phyloP scores from a whole-genome alignment of 1,140 invertebrate genomes.

The Harpegnathos saltator region DNA sequence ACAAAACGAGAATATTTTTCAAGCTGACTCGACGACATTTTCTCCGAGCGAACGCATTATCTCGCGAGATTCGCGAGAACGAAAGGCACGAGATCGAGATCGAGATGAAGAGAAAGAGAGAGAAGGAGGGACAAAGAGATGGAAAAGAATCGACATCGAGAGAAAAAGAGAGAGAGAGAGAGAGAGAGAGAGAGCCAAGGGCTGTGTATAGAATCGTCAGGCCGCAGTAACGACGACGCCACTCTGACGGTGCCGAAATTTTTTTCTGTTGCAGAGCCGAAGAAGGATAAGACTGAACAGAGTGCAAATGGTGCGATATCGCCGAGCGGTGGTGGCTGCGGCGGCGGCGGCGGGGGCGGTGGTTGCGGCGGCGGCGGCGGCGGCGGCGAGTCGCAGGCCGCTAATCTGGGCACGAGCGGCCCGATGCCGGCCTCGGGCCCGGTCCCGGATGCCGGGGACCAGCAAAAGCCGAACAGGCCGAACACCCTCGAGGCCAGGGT shows the following conservation, averaged over 20 bases:
- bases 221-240: constrained; percentile 23
- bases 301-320: constrained; percentile 89
- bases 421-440: constrained; percentile 75
- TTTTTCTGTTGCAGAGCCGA: constrained; percentile 91
- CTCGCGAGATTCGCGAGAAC: constrained; percentile 6
- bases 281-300: constrained; percentile 95
- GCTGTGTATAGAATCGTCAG: not conserved
- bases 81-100: constrained; percentile 15
- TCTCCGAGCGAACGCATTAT: constrained; percentile 45
- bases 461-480: constrained; percentile 89
- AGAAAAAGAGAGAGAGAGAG: no score
- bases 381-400: constrained; percentile 85
- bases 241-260: constrained; percentile 66
- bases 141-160: no score
- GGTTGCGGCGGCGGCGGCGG: no score
- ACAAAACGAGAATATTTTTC: no score
- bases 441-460: constrained; percentile 75
- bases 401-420: constrained; percentile 84
- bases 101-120: not conserved
- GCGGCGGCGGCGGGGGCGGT: no score
- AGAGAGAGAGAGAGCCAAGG: no score
- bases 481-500: constrained; percentile 91
- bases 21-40: not conserved
- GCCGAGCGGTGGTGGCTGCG: no score
- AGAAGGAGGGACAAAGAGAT: not conserved